Base-by-base conservation (phyloP, 2,888 invertebrate species). In the Meteorus cinctellus region DNA sequence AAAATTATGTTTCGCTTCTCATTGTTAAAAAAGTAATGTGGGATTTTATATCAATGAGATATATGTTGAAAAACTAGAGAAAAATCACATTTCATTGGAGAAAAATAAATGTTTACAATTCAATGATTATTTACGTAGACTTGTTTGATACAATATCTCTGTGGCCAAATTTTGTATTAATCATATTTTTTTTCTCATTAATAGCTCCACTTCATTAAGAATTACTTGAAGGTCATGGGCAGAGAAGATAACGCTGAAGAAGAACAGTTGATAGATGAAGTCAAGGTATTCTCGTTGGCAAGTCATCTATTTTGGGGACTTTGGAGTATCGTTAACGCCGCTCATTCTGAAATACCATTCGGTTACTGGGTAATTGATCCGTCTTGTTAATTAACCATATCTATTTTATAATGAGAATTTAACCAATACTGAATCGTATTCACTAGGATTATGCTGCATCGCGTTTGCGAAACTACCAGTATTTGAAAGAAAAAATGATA, bases 291-390 rank as follows among this genome's bases (percentile, higher is more conserved):
- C 88, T 93, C 95, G 0, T 91, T 98, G 78, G 96, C 95, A 34
- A 96, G 97, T 66, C 97, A 99, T 89, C 93, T 98, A 77, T 95
- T 98, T 88, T 99, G 99, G 99, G 93, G 94, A 0, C 91, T 98
- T 0, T 99, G 99, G 99, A 94, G 95, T 2, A 92, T 97, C 45
- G 95, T 97, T 16, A 97, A 97, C 89, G 96, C 96, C 0, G 94
- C 94, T 78, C 94, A 94, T 67, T 96, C 97, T 1, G 94, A 95
- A 86, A 98, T 98, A 84, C 95, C 96, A 24, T 98, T 98, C 86
- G 98, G 97, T 74, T 98, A 98, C 87, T 96, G 96, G 96, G 97
- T 97, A 90, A 92, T 93, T 86, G 27, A 36, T 55, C 12, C 62
- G 24, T 60, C 24, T 65, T 48, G 29, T 66, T 70, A 71, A 70